phyloP scores from a whole-genome alignment of 2,797 vertebrate genomes.

The Chromobotia macracanthus region DNA sequence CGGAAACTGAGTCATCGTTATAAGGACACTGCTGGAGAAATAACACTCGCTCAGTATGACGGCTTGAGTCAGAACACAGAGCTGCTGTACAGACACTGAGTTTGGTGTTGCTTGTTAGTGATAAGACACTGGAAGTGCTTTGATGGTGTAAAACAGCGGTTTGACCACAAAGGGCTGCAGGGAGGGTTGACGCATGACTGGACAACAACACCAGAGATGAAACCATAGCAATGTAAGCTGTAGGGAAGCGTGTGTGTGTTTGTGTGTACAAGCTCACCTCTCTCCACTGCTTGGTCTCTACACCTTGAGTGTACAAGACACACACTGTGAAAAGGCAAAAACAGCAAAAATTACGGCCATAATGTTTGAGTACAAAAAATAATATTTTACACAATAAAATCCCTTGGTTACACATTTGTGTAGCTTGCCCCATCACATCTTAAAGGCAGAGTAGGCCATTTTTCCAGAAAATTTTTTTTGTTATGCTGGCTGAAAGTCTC shows the following conservation, averaged over 20 bases:
- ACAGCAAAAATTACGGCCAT: slow-evolving; percentile 26
- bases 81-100: slow-evolving; percentile 2
- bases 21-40: not conserved
- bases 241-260: not conserved
- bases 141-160: slow-evolving; percentile 2
- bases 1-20: slow-evolving; percentile 1
- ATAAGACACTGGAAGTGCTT: slow-evolving; percentile 23
- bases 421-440: no score
- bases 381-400: not conserved
- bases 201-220: slow-evolving; percentile 33
- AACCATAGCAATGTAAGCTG: slow-evolving; percentile 23
- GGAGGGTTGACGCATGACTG: slow-evolving; percentile 21
- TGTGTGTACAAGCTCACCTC: slow-evolving; percentile 80
- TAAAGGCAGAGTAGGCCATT: no score
- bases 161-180: slow-evolving; percentile 4
- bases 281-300: slow-evolving; percentile 93
- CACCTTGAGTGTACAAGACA: slow-evolving; percentile 91
- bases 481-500: no score
- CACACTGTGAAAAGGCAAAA: slow-evolving; percentile 80
- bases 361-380: not conserved
- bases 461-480: no score
- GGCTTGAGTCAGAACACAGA: slow-evolving; percentile 17
- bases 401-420: no score
- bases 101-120: slow-evolving; percentile 44
- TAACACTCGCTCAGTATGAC: slow-evolving; percentile 2